Conservation (phyloP, 2,888 invertebrate species). For the Rhingia rostrata region DNA sequence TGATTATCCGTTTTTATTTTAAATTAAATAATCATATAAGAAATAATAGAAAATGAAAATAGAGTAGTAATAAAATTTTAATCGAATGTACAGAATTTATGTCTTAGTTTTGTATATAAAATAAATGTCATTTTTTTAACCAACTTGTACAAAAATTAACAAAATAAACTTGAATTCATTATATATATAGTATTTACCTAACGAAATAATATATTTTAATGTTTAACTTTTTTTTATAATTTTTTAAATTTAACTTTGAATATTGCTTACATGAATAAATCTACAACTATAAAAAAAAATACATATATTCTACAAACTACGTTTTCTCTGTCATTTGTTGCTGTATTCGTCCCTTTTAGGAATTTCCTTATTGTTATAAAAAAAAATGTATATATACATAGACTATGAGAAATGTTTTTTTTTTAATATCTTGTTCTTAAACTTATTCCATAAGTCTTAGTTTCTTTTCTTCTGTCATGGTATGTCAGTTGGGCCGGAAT, state of each 20-base stretch:
- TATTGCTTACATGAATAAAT: conserved; percentile 37
- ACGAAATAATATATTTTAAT: neutral
- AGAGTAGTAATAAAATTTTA: too few relatives aligned
- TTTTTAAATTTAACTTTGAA: conserved; percentile 13
- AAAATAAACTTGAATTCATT: neutral
- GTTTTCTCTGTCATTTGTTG: conserved; percentile 63
- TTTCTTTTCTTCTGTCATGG: conserved; percentile 20
- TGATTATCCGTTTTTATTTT: too few relatives aligned
- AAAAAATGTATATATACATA: conserved; percentile 39
- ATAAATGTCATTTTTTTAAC: too few relatives aligned
- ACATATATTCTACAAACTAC: conserved; percentile 32
- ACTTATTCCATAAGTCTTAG: conserved; percentile 29
- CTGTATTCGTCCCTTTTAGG: conserved; percentile 59
- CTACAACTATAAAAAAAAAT: conserved; percentile 4
- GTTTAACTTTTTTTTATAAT: neutral
- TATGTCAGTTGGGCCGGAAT: neutral
- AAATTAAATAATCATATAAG: too few relatives aligned
- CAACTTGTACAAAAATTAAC: too few relatives aligned
- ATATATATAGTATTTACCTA: neutral
- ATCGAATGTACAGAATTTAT: too few relatives aligned
- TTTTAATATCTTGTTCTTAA: conserved; percentile 18
- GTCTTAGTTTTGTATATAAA: too few relatives aligned
- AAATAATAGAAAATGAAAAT: too few relatives aligned
- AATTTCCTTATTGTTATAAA: conserved; percentile 38
- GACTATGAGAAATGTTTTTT: conserved; percentile 29